A percentile compares a stretch with the other conserved stretches of the same genome.
Conservation (phyloP, 1,140 invertebrate species). For the Cyphomyrmex costatus region DNA sequence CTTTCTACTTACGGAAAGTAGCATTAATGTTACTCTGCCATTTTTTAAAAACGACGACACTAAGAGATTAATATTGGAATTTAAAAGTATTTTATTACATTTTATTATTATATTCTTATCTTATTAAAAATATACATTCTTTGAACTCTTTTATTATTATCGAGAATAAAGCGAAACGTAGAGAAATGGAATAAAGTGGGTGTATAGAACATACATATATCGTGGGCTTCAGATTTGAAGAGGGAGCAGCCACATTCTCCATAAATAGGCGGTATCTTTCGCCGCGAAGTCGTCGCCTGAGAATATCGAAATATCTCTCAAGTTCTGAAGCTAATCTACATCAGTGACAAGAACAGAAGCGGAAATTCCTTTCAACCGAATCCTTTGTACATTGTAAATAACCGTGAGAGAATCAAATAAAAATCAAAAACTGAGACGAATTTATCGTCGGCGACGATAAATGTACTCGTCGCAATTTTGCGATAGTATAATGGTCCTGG, state of each 20-base stretch:
- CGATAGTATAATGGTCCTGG: conserved; percentile 81
- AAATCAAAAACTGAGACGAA: conserved; percentile 57
- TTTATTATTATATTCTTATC: conserved; percentile 15
- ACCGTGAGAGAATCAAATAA: conserved; percentile 73
- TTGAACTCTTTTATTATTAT: background rate
- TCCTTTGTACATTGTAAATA: conserved; percentile 85
- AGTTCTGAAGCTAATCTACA: background rate
- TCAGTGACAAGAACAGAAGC: conserved; percentile 21
- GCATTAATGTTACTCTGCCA: conserved; percentile 10
- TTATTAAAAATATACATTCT: conserved; percentile 25
- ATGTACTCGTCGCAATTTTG: conserved; percentile 38
- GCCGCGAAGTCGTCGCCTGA: conserved; percentile 12
- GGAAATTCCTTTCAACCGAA: conserved; percentile 37
- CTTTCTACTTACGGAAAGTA: background rate
- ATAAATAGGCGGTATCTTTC: conserved; percentile 45
- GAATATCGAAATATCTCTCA: background rate
- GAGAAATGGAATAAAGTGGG: background rate
- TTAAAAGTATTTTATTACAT: conserved; percentile 6
- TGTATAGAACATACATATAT: conserved; percentile 16
- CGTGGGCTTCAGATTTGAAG: conserved; percentile 19
- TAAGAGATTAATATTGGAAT: conserved; percentile 9
- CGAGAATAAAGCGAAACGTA: conserved; percentile 5
- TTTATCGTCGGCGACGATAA: conserved; percentile 42
- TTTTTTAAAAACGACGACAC: conserved; percentile 26
- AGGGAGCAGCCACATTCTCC: background rate